Base-by-base conservation (phyloP, 2,797 vertebrate genomes). In the Neosilurus hyrtlii region DNA sequence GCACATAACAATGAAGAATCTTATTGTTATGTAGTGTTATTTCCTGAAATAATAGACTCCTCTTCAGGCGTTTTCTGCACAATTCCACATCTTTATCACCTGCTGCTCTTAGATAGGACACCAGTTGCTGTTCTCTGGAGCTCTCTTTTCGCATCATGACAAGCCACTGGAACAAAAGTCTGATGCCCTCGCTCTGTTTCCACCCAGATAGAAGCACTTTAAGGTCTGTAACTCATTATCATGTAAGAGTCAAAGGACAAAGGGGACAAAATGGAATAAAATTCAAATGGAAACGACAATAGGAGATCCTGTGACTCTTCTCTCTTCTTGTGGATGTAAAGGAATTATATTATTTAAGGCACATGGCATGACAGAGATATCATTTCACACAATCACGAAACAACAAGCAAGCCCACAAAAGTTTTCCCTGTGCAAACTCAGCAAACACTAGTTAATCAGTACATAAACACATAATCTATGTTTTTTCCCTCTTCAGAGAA, bases 161-260 rank as follows among this genome's bases (percentile, higher is more conserved):
- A 86, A 83, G 87, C 85, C 87, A 84, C 87, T 87, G 85, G 84
- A 88, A 89, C 81, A 84, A n/a, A 65, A 73, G 61, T 81, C 81
- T 67, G 65, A 80, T 82, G 72, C 85, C 81, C 80, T 84, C 63
- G 18, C 84, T 85, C n/a, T 72, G 80, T 86, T 85, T 89, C 82
- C 84, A 82, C 51, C 35, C 49, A 72, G 71, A 82, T 65, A 85
- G 62, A 54, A 26, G 74, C 52, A 62, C 51, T 66, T 75, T 14
- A 59, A 24, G 20, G 66, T 59, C 77, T 54, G 59, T 84, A 83
- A 85, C 35, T 83, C 24, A 82, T 85, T 65, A 82, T 54, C 63
- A 49, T 54, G n/a, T 49, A 85, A 63, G 59, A 75, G 43, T 80
- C 52, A 65, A 52, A n/a, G 82, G 66, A 76, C 74, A 54, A 12